A percentile compares a stretch with the other conserved stretches of the same genome.
Evolutionary conservation across 2,888 invertebrate genomes (phyloP).

Genomic region (Minunthozetes semirufus): DNA sequence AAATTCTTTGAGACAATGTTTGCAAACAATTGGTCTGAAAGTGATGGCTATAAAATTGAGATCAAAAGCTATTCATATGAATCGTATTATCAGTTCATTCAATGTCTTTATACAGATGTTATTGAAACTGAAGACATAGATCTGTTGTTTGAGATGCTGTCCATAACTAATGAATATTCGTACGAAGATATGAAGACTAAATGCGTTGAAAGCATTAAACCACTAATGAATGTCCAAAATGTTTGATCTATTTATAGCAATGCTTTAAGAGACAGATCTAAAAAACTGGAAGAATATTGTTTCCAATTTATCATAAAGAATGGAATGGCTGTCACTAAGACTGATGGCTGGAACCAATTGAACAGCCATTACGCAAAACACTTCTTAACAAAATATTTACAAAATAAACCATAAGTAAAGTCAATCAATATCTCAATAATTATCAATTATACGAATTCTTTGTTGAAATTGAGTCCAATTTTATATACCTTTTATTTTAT

Average conservation of each 20-base stretch:
- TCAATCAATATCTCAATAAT: too few species aligned
- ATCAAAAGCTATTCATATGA: not conserved
- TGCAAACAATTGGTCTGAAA: not conserved
- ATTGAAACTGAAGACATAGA: not conserved
- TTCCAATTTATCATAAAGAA: not conserved
- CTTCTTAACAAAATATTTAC: too few species aligned
- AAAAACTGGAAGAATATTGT: not conserved
- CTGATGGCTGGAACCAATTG: too few species aligned
- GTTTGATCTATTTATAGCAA: not conserved
- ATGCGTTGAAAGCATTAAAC: not conserved
- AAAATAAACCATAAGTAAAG: too few species aligned
- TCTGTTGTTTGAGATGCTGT: not conserved
- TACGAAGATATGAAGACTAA: not conserved
- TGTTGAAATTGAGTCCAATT: too few species aligned
- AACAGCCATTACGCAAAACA: too few species aligned
- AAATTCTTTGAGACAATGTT: not conserved
- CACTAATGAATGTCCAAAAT: not conserved
- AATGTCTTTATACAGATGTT: not conserved
- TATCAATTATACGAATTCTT: too few species aligned
- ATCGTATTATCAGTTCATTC: not conserved
- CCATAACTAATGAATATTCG: not conserved
- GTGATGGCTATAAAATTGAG: not conserved
- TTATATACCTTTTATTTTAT: too few species aligned
- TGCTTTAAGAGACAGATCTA: not conserved
- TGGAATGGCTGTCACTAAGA: too few species aligned